Conservation (phyloP, 2,888 invertebrate genomes). For the Caenorhabditis sinica region DNA sequence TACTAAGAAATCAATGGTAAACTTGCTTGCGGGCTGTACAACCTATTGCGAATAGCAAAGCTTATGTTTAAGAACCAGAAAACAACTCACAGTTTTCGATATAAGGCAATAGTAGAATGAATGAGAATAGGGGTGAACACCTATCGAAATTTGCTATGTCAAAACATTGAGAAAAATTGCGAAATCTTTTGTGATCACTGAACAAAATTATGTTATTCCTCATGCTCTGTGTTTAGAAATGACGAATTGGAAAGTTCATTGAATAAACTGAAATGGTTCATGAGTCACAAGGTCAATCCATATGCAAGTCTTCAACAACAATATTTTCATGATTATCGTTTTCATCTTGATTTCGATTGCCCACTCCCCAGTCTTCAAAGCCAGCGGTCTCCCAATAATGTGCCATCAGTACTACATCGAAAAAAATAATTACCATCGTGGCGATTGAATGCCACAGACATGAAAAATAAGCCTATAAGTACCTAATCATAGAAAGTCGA, state of each 20-base stretch:
- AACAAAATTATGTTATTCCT: constrained; percentile 3
- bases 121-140: not conserved
- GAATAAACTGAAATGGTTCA: too few species aligned
- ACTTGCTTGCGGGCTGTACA: too few species aligned
- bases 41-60: too few species aligned
- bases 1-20: too few species aligned
- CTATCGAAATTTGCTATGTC: not conserved
- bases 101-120: constrained; percentile 19
- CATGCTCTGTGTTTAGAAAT: too few species aligned
- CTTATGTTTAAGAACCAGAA: not conserved
- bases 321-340: not conserved
- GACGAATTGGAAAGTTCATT: too few species aligned
- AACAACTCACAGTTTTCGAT: constrained; percentile 43
- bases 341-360: not conserved
- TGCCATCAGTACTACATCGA: constrained; percentile 33
- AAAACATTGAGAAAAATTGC: constrained; percentile 59
- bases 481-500: not conserved
- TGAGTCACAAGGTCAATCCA: constrained; percentile 10
- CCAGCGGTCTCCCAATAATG: constrained; percentile 38
- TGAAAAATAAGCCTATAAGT: constrained; percentile 3
- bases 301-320: constrained; percentile 16
- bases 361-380: constrained; percentile 17
- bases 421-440: not conserved
- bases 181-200: constrained; percentile 26
- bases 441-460: constrained; percentile 8